These are phyloP conservation scores for Paralvinella palmiformis DNA, from an alignment of 1,140 invertebrate species.

Conservation along the genomic window DNA sequence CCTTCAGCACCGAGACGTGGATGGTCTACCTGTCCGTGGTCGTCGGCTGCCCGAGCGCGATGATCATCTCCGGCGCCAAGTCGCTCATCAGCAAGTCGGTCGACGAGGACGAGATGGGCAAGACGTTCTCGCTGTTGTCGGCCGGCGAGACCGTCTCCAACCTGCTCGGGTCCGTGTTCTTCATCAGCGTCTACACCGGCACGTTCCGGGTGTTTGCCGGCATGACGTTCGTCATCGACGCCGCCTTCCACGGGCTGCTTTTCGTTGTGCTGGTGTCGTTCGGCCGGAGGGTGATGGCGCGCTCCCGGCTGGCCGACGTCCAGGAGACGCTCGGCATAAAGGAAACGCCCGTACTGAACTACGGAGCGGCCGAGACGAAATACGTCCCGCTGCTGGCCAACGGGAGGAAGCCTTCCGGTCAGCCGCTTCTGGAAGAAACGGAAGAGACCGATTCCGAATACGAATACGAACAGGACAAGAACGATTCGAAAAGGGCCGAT, in stretches of 20 bases:
- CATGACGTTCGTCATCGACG: constrained; percentile 17
- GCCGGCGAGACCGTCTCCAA: constrained; percentile 19
- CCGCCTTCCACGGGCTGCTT: constrained; percentile 5
- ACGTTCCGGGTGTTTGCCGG: constrained; percentile 18
- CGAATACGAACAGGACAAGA: no score
- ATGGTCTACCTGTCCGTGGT: constrained; percentile 17
- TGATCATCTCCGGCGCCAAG: constrained; percentile 18
- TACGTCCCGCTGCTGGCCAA: no score
- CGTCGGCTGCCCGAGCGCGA: constrained; percentile 19
- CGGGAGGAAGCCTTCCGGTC: no score
- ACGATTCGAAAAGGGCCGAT: no score
- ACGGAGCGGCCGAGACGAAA: no score
- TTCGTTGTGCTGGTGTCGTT: constrained; percentile 9
- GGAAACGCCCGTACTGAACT: no score
- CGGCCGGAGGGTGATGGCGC: constrained; percentile 1
- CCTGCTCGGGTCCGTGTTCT: constrained; percentile 16
- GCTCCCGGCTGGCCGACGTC: neutral
- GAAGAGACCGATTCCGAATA: no score
- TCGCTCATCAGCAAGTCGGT: constrained; percentile 22
- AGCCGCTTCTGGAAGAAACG: no score
- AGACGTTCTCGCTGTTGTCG: constrained; percentile 21
- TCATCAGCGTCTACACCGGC: constrained; percentile 17
- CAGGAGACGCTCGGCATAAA: neutral
- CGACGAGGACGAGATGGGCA: constrained; percentile 21
- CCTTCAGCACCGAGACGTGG: constrained; percentile 9